Base-by-base conservation (phyloP, 2,888 invertebrate genomes). In the Aromia moschata region DNA sequence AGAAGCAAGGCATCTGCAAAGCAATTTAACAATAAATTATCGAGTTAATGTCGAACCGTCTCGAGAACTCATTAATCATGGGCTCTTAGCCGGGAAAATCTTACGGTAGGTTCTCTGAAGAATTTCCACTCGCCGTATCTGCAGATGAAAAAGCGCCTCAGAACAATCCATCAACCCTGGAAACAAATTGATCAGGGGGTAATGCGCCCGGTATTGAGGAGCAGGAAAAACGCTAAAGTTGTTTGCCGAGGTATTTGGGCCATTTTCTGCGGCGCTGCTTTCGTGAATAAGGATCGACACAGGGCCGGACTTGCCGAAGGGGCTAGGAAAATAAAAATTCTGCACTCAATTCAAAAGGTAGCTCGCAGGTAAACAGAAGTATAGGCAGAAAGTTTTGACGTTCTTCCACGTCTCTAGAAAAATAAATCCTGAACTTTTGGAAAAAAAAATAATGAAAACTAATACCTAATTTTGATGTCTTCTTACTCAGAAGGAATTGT, bases 201-300 rank as follows among this genome's bases (percentile, higher is more conserved):
- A 53, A 60, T 54, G 54, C 53, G 47, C 57, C 49, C 53, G 47
- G 37, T 55, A 45, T 61, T 47, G 58, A 58, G 52, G 30, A 40
- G 20, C 5, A 20, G 33, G 47, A 54, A 46, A 33, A 40, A 57
- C 53, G 51, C 43, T 12, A 33, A 57, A 41, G 25, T 52, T 41
- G 38, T 40, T 56, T 55, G 49, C 56, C 38, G 25, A 44, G 33
- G 56, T 56, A 54, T 58, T 54, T 58, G 52, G 15, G 33, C 36
- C 9, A 45, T 57, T 60, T 57, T 54, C 38, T 38, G 15, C 30
- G 3, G 18, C 30, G 17, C 45, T 33, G 33, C 33, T 58, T 38
- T 53, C 54, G 49, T 63, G 57, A 61, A 64, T 59, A 61, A 64
- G 44, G 43, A n/a, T n/a, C n/a, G n/a, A n/a, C n/a, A n/a, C n/a